phyloP scores from a whole-genome alignment of 2,888 invertebrate genomes.

The Sphinx pinastri region DNA sequence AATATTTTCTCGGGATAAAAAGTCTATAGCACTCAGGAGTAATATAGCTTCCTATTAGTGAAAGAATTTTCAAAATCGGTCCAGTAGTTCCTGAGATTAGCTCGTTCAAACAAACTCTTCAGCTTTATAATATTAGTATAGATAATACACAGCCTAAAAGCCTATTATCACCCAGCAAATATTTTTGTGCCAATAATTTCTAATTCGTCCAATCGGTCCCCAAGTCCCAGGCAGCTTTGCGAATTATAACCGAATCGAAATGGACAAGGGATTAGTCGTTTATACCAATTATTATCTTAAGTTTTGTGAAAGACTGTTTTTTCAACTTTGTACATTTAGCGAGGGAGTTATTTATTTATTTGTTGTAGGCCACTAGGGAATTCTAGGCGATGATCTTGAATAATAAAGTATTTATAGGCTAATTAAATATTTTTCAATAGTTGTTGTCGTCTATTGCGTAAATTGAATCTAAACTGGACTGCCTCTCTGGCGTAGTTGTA shows the following conservation, averaged over 20 bases:
- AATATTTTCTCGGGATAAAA: no score
- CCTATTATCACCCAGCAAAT: conserved; percentile 2
- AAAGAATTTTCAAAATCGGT: no score
- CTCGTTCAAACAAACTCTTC: no score
- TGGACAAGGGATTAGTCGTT: conserved; percentile 15
- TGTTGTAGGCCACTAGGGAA: background rate
- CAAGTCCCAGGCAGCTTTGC: conserved; percentile 15
- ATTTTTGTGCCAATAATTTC: conserved; percentile 9
- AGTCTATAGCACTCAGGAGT: no score
- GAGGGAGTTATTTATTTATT: background rate
- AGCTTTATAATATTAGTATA: background rate
- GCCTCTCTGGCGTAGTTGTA: no score
- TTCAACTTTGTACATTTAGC: background rate
- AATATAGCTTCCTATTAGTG: no score
- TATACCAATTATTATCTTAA: conserved; percentile 11
- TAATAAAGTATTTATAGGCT: no score
- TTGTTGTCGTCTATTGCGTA: no score
- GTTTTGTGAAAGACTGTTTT: background rate
- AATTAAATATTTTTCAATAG: no score
- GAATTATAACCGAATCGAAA: conserved; percentile 13
- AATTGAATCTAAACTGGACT: no score
- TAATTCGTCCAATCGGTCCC: conserved; percentile 14
- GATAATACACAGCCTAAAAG: background rate
- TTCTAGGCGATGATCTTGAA: no score
- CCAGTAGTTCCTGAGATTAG: no score